Evolutionary conservation across 2,113 vertebrate species (phyloP).

Genomic region (Spea multiplicata): DNA sequence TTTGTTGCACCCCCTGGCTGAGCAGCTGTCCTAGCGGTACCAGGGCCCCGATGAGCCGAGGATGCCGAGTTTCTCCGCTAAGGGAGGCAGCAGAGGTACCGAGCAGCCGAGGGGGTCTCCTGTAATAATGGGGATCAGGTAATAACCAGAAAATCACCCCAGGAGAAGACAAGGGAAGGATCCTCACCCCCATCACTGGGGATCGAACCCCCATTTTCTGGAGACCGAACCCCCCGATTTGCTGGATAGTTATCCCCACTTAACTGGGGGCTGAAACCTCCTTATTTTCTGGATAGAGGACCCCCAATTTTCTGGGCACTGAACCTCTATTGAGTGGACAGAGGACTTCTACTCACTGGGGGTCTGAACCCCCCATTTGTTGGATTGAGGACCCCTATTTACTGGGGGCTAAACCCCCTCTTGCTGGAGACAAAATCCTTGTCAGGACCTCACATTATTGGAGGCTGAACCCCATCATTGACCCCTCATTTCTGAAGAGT

Average conservation of each 20-base stretch:
- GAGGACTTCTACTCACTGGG: not conserved
- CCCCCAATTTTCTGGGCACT: too few relatives aligned
- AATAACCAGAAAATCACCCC: constrained; percentile 65
- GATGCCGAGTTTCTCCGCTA: constrained; percentile 80
- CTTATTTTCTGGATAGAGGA: too few relatives aligned
- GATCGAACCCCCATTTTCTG: not conserved
- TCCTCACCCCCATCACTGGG: not conserved
- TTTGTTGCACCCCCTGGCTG: constrained; percentile 59
- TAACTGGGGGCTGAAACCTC: too few relatives aligned
- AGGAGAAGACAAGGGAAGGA: not conserved
- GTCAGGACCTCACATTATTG: not conserved
- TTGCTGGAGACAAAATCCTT: not conserved
- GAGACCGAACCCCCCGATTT: not conserved
- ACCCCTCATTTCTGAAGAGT: not conserved
- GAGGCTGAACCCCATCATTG: not conserved
- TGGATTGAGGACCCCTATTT: not conserved
- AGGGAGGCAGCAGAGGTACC: constrained; percentile 74
- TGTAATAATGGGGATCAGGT: constrained; percentile 90
- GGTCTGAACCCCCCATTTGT: not conserved
- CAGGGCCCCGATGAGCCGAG: constrained; percentile 86
- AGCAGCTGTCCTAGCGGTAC: constrained; percentile 77
- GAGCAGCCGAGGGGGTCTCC: constrained; percentile 76
- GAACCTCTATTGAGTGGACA: too few relatives aligned
- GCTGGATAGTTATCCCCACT: not conserved
- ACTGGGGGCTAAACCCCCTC: not conserved